A percentile compares a stretch with the other conserved stretches of the same genome.
phyloP scores from a whole-genome alignment of 1,140 invertebrate species.

The Drosophila athabasca region DNA sequence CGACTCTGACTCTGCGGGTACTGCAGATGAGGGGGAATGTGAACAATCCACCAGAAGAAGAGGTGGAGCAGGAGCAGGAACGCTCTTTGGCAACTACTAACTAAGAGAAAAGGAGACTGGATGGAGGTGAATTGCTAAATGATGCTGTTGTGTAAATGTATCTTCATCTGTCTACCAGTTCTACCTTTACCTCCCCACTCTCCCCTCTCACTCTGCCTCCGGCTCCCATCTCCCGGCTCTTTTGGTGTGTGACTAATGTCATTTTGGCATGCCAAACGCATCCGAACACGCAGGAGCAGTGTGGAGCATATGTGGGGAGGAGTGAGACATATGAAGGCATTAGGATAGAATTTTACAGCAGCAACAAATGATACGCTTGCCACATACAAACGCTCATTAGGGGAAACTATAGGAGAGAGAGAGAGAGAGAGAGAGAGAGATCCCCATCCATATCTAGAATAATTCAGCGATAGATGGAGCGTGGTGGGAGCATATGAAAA shows the following conservation, averaged over 20 bases:
- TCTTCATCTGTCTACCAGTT: constrained; percentile 27
- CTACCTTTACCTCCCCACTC: background rate
- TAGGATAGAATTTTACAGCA: constrained; percentile 47
- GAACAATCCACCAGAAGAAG: constrained; percentile 1
- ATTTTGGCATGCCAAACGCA: constrained; percentile 76
- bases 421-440: too few relatives aligned
- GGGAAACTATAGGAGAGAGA: constrained; percentile 43
- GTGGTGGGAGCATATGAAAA: constrained; percentile 47
- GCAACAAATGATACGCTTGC: constrained; percentile 64
- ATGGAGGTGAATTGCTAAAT: constrained; percentile 7
- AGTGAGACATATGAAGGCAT: constrained; percentile 52
- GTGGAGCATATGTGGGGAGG: constrained; percentile 32
- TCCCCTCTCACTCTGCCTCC: too few relatives aligned
- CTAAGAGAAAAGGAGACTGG: background rate
- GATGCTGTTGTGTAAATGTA: constrained; percentile 28
- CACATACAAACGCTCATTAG: constrained; percentile 65
- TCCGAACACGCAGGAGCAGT: constrained; percentile 58
- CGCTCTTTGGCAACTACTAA: constrained; percentile 1
- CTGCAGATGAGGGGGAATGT: constrained; percentile 13
- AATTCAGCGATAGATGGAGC: too few relatives aligned
- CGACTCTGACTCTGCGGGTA: too few relatives aligned
- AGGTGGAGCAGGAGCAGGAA: background rate
- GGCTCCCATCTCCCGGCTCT: background rate
- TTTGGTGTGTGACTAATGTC: constrained; percentile 68
- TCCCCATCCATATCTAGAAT: background rate